Percentiles rank a stretch among this genome's conserved stretches.
These are phyloP conservation scores for Augochlorella aurata DNA, from an alignment of 2,888 invertebrate species.

Conservation along the genomic window DNA sequence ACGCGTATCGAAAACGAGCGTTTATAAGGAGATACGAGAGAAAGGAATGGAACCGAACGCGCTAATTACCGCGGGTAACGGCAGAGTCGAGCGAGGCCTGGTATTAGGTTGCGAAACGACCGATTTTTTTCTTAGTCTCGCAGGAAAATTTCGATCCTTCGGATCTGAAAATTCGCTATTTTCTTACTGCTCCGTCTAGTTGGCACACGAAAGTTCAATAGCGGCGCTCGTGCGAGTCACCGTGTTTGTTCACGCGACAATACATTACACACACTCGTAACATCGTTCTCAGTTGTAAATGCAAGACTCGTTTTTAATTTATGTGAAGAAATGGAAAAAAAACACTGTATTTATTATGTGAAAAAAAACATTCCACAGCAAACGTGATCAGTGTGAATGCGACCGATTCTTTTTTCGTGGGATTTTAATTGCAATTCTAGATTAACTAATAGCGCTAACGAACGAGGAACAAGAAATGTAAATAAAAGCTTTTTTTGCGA, in stretches of 20 bases:
- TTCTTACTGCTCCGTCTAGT: background rate
- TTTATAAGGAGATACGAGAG: background rate
- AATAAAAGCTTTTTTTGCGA: constrained; percentile 72
- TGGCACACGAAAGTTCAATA: background rate
- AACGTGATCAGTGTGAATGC: constrained; percentile 61
- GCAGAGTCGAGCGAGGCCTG: background rate
- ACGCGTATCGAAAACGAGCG: background rate
- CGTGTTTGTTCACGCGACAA: constrained; percentile 1
- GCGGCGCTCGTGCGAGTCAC: background rate
- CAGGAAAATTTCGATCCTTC: background rate
- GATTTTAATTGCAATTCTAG: constrained; percentile 70
- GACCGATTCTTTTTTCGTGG: constrained; percentile 62
- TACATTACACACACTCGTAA: constrained; percentile 1
- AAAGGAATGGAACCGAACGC: background rate
- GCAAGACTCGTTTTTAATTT: constrained; percentile 67
- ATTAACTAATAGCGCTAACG: constrained; percentile 64
- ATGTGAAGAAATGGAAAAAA: constrained; percentile 51
- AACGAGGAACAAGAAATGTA: constrained; percentile 69
- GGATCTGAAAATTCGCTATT: background rate
- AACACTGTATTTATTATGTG: constrained; percentile 68
- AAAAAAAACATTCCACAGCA: constrained; percentile 64
- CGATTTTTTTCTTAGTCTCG: background rate
- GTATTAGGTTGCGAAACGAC: background rate
- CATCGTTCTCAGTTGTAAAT: constrained; percentile 62
- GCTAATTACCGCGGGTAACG: background rate